Evolutionary conservation across 2,797 vertebrate genomes (phyloP).

Genomic region (Fratercula arctica): DNA sequence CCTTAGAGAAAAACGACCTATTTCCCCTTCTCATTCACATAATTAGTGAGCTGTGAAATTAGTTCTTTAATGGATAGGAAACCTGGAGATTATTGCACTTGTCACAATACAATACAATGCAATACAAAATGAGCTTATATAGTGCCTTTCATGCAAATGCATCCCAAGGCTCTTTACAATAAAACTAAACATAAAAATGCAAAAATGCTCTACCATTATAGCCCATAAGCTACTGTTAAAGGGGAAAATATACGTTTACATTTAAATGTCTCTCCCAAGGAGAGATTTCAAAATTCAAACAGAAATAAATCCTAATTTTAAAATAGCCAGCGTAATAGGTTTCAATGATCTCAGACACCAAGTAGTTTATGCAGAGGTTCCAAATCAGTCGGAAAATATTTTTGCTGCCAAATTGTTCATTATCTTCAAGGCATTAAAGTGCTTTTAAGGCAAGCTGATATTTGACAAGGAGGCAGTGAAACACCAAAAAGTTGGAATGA

Average conservation of each 20-base stretch:
- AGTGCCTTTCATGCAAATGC: slow-evolving; percentile 65
- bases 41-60: slow-evolving; percentile 82
- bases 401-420: slow-evolving; percentile 58
- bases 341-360: neutral
- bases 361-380: neutral
- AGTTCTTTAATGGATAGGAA: slow-evolving; percentile 77
- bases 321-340: slow-evolving; percentile 14
- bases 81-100: slow-evolving; percentile 71
- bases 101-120: slow-evolving; percentile 65
- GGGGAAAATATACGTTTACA: slow-evolving; percentile 25
- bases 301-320: slow-evolving; percentile 57
- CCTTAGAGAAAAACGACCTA: slow-evolving; percentile 67
- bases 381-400: slow-evolving; percentile 44
- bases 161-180: slow-evolving; percentile 63
- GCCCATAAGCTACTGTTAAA: slow-evolving; percentile 49
- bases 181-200: slow-evolving; percentile 69
- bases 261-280: slow-evolving; percentile 41
- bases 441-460: slow-evolving; percentile 48
- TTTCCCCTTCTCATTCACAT: slow-evolving; percentile 71
- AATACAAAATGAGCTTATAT: slow-evolving; percentile 64
- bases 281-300: slow-evolving; percentile 52
- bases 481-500: slow-evolving; percentile 15
- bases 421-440: slow-evolving; percentile 44
- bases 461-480: slow-evolving; percentile 11
- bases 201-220: slow-evolving; percentile 50